Evolutionary conservation across 2,113 vertebrate genomes (phyloP), one percentile per base, ranked within the genome.

Genomic region (Strigops habroptila): DNA sequence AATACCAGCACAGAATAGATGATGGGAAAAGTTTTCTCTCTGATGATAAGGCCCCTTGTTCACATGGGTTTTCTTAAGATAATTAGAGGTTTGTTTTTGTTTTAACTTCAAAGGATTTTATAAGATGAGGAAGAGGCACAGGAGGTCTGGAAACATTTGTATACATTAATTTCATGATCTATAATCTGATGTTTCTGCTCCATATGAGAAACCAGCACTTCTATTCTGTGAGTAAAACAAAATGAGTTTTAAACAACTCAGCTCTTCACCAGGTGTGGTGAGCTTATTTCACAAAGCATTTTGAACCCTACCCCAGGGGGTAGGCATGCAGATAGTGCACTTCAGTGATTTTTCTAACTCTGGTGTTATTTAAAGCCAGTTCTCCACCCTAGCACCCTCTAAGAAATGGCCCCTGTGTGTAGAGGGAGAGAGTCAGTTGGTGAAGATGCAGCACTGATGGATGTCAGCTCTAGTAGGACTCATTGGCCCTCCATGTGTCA

Each of bases 401-500:
- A 46, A 67, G 39, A 55, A 91, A 69, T 24, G 21, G 14, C 2
- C 8, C 19, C 22, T 1, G 1, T 30, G 14, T 18, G 17, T 49
- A 67, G n/a, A 49, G 31, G 35, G 27, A 55, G 11, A 6, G 37
- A 30, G 19, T 39, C 86, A 46, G 43, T 2, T 3, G 28, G 8
- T 74, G 24, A 79, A 82, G 52, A 49, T 65, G 31, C 18, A 75
- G 35, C 46, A 46, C 4, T 0, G 4, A 21, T 68, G 53, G 35
- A 27, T 1, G 1, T 53, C 2, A 7, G 16, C 19, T 79, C 37
- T 33, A n/a, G 14, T 82, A 37, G 28, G n/a, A 43, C 8, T 59
- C 37, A 44, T 1, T 51, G 31, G 12, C 10, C 2, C 1, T 8
- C 16, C 25, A 0, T 1, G 1, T 1, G 1, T 44, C 33, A 63